Base-by-base conservation (phyloP, 2,113 vertebrate species). In the Brienomyrus brachyistius region DNA sequence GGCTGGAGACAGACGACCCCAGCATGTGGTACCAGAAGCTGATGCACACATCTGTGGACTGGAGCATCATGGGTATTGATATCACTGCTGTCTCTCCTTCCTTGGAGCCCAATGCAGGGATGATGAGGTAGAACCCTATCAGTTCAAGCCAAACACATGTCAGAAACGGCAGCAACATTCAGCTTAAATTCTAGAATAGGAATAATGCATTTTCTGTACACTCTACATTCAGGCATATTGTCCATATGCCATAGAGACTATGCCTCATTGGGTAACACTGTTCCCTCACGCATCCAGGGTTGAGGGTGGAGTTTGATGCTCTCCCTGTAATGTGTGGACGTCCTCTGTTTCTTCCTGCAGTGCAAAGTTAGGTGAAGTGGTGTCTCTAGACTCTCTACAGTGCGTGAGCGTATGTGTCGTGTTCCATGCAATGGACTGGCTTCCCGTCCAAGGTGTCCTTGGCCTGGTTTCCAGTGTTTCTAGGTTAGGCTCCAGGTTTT, bases 11-110 rank as follows among this genome's bases (percentile, higher is more conserved):
- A 31, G 94, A 95, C 40, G 95, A 91, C 27, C 96, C 96, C 0
- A 92, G 91, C 94, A 96, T 95, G 91, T 93, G 94, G 90, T 94
- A 95, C 96, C 96, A 96, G 93, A 96, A 96, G 70, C 90, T 92
- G 83, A 96, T 90, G 91, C 96, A 96, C 54, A 95, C 21, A 9
- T 92, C 88, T 80, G 92, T 88, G 4, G 77, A 27, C 5, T 74
- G 74, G 17, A 13, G 15, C 19, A 40, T 17, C 7, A 94, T 83
- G 23, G 93, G 92, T 35, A 91, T 87, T 51, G 94, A 95, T 86
- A 95, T 40, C 66, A 74, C 89, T 9, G 95, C 94, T 48, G 47
- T 90, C 83, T 94, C 94, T 0, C 40, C 83, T 54, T 92, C 88
- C 88, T 91, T 89, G 5, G 89, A 90, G 40, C 93, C 94, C 80